Conservation (phyloP, 2,797 vertebrate genomes). For the Crenichthys baileyi region DNA sequence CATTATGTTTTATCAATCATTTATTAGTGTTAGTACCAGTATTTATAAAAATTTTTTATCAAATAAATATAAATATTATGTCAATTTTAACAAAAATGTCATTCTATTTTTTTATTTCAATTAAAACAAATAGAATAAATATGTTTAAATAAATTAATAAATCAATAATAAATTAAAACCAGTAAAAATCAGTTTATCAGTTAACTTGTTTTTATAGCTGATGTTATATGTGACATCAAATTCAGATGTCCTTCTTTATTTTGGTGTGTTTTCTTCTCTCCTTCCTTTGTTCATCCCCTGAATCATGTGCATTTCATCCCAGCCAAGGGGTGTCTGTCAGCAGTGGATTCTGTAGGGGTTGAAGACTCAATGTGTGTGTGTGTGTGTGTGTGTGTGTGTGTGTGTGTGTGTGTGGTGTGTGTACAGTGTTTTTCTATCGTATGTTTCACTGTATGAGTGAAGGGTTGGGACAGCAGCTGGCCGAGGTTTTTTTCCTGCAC, state of each 20-base stretch:
- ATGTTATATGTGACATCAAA: neutral
- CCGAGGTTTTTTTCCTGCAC: conserved; percentile 45
- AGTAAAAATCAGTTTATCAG: neutral
- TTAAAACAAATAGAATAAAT: neutral
- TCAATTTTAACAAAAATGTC: neutral
- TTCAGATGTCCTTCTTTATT: neutral
- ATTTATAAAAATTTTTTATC: neutral
- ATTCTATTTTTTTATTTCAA: neutral
- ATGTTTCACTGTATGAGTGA: conserved; percentile 38
- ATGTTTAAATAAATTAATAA: neutral
- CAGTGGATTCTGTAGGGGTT: conserved; percentile 47
- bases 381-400: conserved; percentile 18
- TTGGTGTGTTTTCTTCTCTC: neutral
- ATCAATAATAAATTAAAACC: neutral
- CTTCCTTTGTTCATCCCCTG: conserved; percentile 41
- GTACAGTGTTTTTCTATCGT: neutral
- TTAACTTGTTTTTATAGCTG: neutral
- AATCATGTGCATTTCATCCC: conserved; percentile 22
- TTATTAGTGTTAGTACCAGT: neutral
- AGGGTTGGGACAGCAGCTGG: conserved; percentile 65
- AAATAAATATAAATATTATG: neutral
- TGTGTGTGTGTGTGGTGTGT: conserved; percentile 8
- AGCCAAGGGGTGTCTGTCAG: conserved; percentile 39
- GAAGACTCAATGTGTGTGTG: conserved; percentile 29
- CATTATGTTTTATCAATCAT: neutral